Base-by-base conservation (phyloP, 2,113 vertebrate genomes). In the Ibidorhyncha struthersii region DNA sequence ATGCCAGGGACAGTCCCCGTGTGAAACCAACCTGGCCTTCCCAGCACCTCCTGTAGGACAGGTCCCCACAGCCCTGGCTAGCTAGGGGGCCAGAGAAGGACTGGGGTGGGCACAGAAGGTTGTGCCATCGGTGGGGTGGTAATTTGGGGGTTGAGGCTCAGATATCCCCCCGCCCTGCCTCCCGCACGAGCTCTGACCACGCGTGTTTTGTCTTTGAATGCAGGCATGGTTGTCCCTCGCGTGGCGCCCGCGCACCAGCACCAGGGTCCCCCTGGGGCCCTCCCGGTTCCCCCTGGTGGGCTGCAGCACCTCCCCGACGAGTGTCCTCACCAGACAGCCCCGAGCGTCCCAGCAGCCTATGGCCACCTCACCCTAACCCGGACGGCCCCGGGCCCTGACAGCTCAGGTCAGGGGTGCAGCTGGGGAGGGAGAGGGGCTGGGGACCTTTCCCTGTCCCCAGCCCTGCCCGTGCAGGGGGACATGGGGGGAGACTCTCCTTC, bases 161-260 rank as follows among this genome's bases (percentile, higher is more conserved):
- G 79, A 10, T 70, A 6, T 59, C 10, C 40, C 21, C 67, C 73
- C 59, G 16, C 5, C 7, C 59, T 49, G 58, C 50, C 50, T 93
- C 59, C 80, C 0, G 32, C 95, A 77, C 0, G 14, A 86, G 77
- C 76, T 96, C 93, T 97, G 94, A 97, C 89, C 89, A 41, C 7
- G 0, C 32, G 25, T 97, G 88, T 98, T 96, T 97, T 96, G 98
- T 95, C 86, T 98, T 97, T 92, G 96, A 97, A 94, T 81, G 93
- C 97, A 99, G 99, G 99, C 87, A 98, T 98, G 97, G 97, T 98
- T 89, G 98, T 99, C 52, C 98, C 98, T 83, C 98, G 98, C 10
- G 97, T 98, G 53, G 86, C 97, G 32, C 98, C 98, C 30, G 49
- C 53, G n/a, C 98, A 98, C 34, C 98, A 98, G 82, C 98, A 96